A percentile compares a stretch with the other conserved stretches of the same genome.
phyloP scores from a whole-genome alignment of 1,140 invertebrate species.

The Drosophila pseudoananassae region DNA sequence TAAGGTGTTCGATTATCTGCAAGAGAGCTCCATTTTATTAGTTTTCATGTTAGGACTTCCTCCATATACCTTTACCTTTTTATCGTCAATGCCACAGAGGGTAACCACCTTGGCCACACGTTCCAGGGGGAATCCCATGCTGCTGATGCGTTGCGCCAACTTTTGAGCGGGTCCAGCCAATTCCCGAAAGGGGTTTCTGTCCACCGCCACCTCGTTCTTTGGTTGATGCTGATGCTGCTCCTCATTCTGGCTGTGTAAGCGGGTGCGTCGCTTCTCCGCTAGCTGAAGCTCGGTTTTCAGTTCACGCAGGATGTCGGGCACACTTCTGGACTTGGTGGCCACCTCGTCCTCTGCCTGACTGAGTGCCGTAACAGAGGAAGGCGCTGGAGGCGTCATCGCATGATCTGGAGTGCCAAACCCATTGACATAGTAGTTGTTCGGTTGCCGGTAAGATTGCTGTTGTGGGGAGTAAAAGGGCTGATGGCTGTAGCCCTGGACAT shows the following conservation, averaged over 20 bases:
- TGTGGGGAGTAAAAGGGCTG: slow-evolving; percentile 56
- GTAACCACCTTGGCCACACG: slow-evolving; percentile 90
- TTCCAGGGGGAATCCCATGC: slow-evolving; percentile 94
- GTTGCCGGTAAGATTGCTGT: slow-evolving; percentile 72
- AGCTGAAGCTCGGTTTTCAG: slow-evolving; percentile 87
- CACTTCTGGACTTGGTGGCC: slow-evolving; percentile 86
- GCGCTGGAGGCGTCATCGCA: slow-evolving; percentile 49
- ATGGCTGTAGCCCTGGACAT: slow-evolving; percentile 52
- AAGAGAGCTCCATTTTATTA: background rate
- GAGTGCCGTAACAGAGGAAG: slow-evolving; percentile 16
- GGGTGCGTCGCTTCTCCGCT: slow-evolving; percentile 80
- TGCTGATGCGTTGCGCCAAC: slow-evolving; percentile 89
- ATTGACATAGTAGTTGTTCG: slow-evolving; percentile 68
- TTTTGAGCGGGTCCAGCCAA: slow-evolving; percentile 87
- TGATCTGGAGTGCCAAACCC: slow-evolving; percentile 68
- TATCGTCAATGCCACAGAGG: slow-evolving; percentile 91
- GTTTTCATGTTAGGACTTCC: background rate
- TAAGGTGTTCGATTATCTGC: slow-evolving; percentile 88
- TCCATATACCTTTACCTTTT: slow-evolving; percentile 88
- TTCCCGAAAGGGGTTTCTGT: slow-evolving; percentile 72
- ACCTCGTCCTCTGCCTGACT: slow-evolving; percentile 77
- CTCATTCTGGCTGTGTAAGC: slow-evolving; percentile 77
- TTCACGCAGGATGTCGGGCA: slow-evolving; percentile 90
- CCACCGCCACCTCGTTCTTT: background rate
- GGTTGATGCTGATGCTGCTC: slow-evolving; percentile 46